These are phyloP conservation scores for Pyrrhia umbra DNA, from an alignment of 2,888 invertebrate species.

Conservation along the genomic window DNA sequence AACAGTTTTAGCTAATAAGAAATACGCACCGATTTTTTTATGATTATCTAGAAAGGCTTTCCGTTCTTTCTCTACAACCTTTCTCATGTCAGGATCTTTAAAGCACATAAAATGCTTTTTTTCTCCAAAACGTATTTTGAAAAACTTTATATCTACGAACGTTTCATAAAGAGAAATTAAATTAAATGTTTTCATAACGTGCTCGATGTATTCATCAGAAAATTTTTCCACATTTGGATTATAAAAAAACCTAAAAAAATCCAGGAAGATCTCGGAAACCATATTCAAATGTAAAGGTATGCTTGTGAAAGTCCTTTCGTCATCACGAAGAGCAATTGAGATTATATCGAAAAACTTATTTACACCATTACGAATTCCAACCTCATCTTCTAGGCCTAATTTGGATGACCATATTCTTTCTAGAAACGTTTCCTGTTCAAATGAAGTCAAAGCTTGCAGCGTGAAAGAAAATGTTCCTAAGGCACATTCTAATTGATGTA, in stretches of 20 bases:
- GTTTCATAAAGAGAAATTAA: conserved; percentile 31
- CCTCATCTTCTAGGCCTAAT: not conserved
- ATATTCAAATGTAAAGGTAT: conserved; percentile 50
- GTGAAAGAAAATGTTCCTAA: conserved; percentile 42
- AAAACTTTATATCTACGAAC: conserved; percentile 50
- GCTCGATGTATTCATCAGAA: not conserved
- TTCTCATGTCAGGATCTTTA: conserved; percentile 41
- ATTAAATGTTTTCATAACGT: conserved; percentile 4
- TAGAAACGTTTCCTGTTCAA: conserved; percentile 37
- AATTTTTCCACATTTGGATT: not conserved
- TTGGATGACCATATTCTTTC: conserved; percentile 22
- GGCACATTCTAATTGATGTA: conserved; percentile 39
- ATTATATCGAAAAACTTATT: not conserved
- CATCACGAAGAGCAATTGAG: not conserved
- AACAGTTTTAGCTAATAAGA: conserved; percentile 15
- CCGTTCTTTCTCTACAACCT: conserved; percentile 23
- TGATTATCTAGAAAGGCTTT: conserved; percentile 29
- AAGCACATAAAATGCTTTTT: conserved; percentile 29
- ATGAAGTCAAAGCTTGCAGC: conserved; percentile 26
- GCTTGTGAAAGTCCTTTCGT: conserved; percentile 35
- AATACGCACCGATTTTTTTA: conserved; percentile 35
- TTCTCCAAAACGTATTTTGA: conserved; percentile 45
- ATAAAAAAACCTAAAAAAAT: conserved; percentile 18
- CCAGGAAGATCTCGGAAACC: conserved; percentile 45
- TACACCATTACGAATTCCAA: not conserved